A percentile compares a stretch with the other conserved stretches of the same genome.
These are phyloP conservation scores for Ranitomeya variabilis DNA, from an alignment of 2,113 vertebrate genomes.

Conservation along the genomic window DNA sequence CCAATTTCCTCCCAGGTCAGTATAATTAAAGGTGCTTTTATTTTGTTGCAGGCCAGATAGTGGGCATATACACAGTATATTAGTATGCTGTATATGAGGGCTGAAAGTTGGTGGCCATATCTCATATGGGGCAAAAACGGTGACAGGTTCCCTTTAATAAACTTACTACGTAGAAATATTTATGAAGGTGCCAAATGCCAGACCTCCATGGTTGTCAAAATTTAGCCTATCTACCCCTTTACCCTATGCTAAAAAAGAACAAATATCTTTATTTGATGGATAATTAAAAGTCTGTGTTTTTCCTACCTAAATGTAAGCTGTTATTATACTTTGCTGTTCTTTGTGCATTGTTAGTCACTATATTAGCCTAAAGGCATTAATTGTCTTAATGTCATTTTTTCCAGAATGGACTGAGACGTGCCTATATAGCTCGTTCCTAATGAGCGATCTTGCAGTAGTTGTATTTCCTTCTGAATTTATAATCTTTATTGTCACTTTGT, in stretches of 20 bases:
- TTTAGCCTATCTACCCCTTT: background rate
- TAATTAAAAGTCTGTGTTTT: background rate
- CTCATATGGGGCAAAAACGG: too few species aligned
- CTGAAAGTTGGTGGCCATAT: too few species aligned
- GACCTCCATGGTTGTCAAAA: background rate
- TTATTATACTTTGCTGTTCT: background rate
- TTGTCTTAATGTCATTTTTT: background rate
- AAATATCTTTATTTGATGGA: background rate
- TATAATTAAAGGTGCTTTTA: too few species aligned
- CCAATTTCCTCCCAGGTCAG: too few species aligned
- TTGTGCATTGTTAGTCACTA: background rate
- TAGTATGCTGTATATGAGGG: too few species aligned
- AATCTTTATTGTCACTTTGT: constrained; percentile 6
- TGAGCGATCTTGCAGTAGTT: background rate
- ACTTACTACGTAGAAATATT: background rate
- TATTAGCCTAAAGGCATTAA: background rate
- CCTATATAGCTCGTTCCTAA: background rate
- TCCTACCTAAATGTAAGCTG: background rate
- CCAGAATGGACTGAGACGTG: background rate
- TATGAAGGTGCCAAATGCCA: background rate
- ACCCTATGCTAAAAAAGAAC: background rate
- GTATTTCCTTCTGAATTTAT: background rate
- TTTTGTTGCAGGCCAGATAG: too few species aligned
- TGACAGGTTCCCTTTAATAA: too few species aligned
- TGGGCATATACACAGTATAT: too few species aligned